phyloP scores from a whole-genome alignment of 2,797 vertebrate genomes.

The Hipposideros larvatus region DNA sequence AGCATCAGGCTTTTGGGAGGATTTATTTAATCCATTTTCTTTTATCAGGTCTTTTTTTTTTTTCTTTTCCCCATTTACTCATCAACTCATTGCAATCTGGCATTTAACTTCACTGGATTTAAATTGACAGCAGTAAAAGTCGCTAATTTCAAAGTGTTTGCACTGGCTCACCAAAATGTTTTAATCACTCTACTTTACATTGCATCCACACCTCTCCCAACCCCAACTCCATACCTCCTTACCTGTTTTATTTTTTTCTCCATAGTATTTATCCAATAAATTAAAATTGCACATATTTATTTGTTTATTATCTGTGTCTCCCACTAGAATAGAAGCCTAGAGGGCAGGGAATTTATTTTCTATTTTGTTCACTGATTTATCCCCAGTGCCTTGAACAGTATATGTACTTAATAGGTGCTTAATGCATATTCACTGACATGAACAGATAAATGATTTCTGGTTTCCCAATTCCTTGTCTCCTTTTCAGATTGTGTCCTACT shows the following conservation, averaged over 20 bases:
- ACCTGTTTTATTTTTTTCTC: neutral
- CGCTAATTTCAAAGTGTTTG: neutral
- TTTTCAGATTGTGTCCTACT: neutral
- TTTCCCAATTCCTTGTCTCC: neutral
- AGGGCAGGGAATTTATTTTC: neutral
- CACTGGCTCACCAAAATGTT: neutral
- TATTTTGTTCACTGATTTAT: neutral
- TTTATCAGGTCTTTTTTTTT: neutral
- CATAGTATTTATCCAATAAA: neutral
- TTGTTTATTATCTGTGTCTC: neutral
- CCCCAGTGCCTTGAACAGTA: neutral
- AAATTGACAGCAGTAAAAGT: neutral
- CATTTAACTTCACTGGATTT: neutral
- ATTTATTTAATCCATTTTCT: neutral
- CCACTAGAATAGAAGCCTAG: neutral
- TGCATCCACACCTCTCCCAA: neutral
- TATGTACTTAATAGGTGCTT: neutral
- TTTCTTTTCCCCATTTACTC: too few species aligned
- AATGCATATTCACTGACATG: neutral
- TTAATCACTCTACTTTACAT: neutral
- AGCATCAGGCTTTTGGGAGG: neutral
- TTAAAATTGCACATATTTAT: neutral
- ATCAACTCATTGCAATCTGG: neutral
- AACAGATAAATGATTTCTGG: neutral
- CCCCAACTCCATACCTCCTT: neutral